Evolutionary conservation across 2,113 vertebrate species (phyloP).

Genomic region (Micromys minutus): DNA sequence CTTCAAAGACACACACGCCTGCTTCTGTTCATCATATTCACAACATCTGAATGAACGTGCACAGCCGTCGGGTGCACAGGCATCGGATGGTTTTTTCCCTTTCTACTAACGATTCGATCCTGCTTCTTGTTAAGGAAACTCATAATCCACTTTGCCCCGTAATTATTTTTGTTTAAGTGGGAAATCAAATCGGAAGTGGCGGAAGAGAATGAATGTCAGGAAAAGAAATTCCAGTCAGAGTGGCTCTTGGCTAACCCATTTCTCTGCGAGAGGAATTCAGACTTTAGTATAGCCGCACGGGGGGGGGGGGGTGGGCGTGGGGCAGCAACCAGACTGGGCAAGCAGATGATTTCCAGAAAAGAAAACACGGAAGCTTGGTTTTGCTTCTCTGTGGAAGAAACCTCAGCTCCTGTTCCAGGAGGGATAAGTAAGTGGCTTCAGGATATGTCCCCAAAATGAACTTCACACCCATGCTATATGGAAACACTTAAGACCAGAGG

Average conservation of each 20-base stretch:
- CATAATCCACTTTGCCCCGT: slow-evolving; percentile 43
- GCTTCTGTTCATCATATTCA: slow-evolving; percentile 55
- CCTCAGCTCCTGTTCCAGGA: slow-evolving; percentile 18
- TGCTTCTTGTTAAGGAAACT: slow-evolving; percentile 56
- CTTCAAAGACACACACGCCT: slow-evolving; percentile 56
- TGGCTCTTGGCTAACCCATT: slow-evolving; percentile 3
- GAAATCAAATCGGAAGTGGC: slow-evolving; percentile 50
- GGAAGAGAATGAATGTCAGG: not conserved
- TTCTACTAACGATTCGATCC: slow-evolving; percentile 33
- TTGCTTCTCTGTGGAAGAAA: slow-evolving; percentile 42
- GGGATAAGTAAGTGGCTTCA: not conserved
- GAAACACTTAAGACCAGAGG: slow-evolving; percentile 35
- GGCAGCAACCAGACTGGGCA: slow-evolving; percentile 53
- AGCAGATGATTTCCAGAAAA: slow-evolving; percentile 29
- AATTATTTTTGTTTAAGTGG: slow-evolving; percentile 51
- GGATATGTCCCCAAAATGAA: not conserved
- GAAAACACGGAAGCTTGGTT: not conserved
- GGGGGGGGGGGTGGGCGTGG: slow-evolving; percentile 59
- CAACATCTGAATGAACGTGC: slow-evolving; percentile 43
- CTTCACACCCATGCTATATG: not conserved
- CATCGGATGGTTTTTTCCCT: not conserved
- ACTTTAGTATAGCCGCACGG: slow-evolving; percentile 28
- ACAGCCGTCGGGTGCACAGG: slow-evolving; percentile 25
- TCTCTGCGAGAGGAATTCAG: slow-evolving; percentile 49
- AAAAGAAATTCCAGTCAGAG: slow-evolving; percentile 44